Percentiles rank a stretch among this genome's conserved stretches.
Evolutionary conservation across 2,797 vertebrate species (phyloP).

Genomic region (Amazona ochrocephala): DNA sequence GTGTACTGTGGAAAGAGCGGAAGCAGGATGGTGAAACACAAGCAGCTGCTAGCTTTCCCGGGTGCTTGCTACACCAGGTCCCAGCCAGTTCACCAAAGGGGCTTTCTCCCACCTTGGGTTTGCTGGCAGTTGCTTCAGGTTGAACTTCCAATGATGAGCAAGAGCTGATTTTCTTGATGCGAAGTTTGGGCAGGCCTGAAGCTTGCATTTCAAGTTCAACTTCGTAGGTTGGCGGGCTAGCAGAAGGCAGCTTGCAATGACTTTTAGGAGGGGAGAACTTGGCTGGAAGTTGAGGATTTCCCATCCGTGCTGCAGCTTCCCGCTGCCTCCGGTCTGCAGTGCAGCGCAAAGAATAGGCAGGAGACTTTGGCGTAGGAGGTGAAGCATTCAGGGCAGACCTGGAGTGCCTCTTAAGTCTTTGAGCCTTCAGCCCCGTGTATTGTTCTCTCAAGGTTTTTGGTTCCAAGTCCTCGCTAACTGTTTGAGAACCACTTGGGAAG

Average conservation of each 20-base stretch:
- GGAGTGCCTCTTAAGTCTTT: slow-evolving; percentile 73
- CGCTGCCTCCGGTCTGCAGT: slow-evolving; percentile 85
- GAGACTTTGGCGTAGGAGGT: not conserved
- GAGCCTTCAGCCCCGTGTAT: slow-evolving; percentile 72
- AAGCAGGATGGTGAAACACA: slow-evolving; percentile 83
- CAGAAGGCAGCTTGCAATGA: not conserved
- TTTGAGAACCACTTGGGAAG: slow-evolving; percentile 57
- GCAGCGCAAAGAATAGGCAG: slow-evolving; percentile 80
- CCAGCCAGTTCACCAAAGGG: slow-evolving; percentile 18
- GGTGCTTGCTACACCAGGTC: slow-evolving; percentile 76
- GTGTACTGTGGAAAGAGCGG: slow-evolving; percentile 81
- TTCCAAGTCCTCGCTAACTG: slow-evolving; percentile 73
- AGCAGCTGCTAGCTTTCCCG: slow-evolving; percentile 73
- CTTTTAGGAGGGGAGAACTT: slow-evolving; percentile 70
- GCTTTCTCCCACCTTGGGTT: slow-evolving; percentile 55
- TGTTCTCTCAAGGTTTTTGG: slow-evolving; percentile 68
- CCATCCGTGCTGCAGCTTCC: slow-evolving; percentile 82
- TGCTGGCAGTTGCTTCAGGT: not conserved
- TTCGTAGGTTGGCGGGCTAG: slow-evolving; percentile 79
- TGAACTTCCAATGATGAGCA: slow-evolving; percentile 59
- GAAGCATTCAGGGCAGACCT: not conserved
- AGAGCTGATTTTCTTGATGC: slow-evolving; percentile 84
- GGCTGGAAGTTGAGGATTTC: slow-evolving; percentile 57
- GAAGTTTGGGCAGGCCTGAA: slow-evolving; percentile 90
- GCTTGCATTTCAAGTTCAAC: slow-evolving; percentile 91